Evolutionary conservation across 2,797 vertebrate species (phyloP).

Genomic region (Champsocephalus gunnari): DNA sequence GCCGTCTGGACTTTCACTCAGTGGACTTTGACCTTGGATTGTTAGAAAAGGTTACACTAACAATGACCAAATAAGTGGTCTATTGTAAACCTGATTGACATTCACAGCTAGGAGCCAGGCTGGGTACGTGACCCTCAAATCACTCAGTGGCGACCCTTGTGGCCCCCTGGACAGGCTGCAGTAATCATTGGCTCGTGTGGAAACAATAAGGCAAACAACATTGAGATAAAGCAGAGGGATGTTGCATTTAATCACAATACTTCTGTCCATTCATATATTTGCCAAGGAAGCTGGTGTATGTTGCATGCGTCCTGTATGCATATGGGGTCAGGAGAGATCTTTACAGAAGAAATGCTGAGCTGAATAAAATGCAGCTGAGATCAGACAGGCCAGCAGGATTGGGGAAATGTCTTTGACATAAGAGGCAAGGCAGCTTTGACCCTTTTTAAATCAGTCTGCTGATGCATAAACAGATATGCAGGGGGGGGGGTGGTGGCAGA

Average conservation of each 20-base stretch:
- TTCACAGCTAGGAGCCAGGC: slow-evolving; percentile 72
- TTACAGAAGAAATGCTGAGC: slow-evolving; percentile 72
- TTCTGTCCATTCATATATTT: background rate
- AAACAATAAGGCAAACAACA: background rate
- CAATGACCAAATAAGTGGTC: slow-evolving; percentile 77
- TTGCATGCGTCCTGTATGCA: slow-evolving; percentile 2
- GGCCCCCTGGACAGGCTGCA: slow-evolving; percentile 69
- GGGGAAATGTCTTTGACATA: slow-evolving; percentile 70
- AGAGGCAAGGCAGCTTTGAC: slow-evolving; percentile 61
- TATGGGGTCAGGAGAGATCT: slow-evolving; percentile 33
- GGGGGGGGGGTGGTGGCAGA: slow-evolving; percentile 49
- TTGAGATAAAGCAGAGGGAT: background rate
- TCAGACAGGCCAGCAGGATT: slow-evolving; percentile 61
- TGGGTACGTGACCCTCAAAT: slow-evolving; percentile 72
- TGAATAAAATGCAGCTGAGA: slow-evolving; percentile 60
- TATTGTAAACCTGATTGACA: slow-evolving; percentile 84
- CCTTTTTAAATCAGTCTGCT: slow-evolving; percentile 73
- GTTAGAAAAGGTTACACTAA: slow-evolving; percentile 64
- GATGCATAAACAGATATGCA: slow-evolving; percentile 74
- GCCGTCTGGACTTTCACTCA: slow-evolving; percentile 53
- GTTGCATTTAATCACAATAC: background rate
- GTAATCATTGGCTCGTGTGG: slow-evolving; percentile 68
- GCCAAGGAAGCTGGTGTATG: background rate
- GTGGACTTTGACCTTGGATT: slow-evolving; percentile 59
- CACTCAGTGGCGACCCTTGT: slow-evolving; percentile 69